phyloP scores from a whole-genome alignment of 2,797 vertebrate species.

The Linurgus olivaceus region DNA sequence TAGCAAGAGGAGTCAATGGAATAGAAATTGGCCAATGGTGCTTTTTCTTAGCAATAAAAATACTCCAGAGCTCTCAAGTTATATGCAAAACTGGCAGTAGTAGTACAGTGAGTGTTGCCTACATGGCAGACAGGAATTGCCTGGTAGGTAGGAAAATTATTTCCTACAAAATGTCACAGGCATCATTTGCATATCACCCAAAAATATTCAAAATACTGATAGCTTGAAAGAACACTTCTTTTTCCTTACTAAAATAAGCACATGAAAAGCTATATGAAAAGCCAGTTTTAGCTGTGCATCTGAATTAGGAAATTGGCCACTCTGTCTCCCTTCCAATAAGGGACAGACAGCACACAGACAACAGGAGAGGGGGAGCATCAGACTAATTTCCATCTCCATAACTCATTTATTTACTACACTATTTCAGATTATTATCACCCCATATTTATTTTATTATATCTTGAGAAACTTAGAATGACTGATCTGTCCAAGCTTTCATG shows the following conservation, averaged over 20 bases:
- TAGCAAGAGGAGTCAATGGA: neutral
- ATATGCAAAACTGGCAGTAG: neutral
- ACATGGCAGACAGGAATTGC: neutral
- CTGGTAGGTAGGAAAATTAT: neutral
- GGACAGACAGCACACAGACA: neutral
- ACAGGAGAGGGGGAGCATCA: neutral
- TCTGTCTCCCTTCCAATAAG: neutral
- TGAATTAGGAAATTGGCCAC: neutral
- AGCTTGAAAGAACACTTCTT: neutral
- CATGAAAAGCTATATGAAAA: neutral
- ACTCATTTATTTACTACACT: neutral
- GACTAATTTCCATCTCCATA: neutral
- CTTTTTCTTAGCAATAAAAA: neutral
- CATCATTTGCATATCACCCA: neutral
- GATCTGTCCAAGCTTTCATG: neutral
- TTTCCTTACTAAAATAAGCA: neutral
- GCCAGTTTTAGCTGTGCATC: neutral
- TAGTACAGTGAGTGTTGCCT: neutral
- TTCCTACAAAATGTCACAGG: neutral
- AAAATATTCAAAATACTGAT: neutral
- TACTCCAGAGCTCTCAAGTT: neutral
- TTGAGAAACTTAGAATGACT: neutral
- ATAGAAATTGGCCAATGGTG: neutral
- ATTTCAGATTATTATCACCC: neutral
- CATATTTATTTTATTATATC: neutral